Conservation (phyloP, 2,888 invertebrate species). For the Rotaria sp. region DNA sequence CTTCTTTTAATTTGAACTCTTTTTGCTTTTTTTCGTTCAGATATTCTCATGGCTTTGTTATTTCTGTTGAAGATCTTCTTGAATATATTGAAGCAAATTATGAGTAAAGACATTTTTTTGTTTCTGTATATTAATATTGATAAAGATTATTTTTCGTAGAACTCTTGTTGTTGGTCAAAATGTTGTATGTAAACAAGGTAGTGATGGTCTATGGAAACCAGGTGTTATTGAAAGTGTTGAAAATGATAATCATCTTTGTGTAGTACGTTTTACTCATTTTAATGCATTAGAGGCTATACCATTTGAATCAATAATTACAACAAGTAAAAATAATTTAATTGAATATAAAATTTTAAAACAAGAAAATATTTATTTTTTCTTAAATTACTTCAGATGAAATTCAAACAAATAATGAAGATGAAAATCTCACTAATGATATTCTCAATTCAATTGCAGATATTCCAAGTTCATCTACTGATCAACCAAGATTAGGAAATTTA, state of each 20-base stretch:
- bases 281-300: neutral
- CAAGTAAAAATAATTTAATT: neutral
- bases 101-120: neutral
- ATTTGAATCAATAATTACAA: neutral
- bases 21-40: neutral
- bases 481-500: neutral
- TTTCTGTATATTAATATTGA: neutral
- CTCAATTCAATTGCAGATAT: neutral
- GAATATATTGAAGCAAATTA: constrained; percentile 34
- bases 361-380: neutral
- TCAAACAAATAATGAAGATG: neutral
- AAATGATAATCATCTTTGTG: neutral
- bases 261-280: constrained; percentile 23
- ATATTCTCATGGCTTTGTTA: constrained; percentile 34
- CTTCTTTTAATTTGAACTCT: no score
- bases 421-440: neutral
- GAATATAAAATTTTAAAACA: neutral
- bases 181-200: constrained; percentile 31
- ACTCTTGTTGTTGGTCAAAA: constrained; percentile 20
- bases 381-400: neutral
- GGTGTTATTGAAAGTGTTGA: constrained; percentile 33
- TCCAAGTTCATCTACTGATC: neutral
- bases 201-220: constrained; percentile 34
- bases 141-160: neutral
- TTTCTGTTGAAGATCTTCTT: constrained; percentile 26